These are phyloP conservation scores for Bovichtus variegatus DNA, from an alignment of 2,797 vertebrate genomes.

Conservation along the genomic window DNA sequence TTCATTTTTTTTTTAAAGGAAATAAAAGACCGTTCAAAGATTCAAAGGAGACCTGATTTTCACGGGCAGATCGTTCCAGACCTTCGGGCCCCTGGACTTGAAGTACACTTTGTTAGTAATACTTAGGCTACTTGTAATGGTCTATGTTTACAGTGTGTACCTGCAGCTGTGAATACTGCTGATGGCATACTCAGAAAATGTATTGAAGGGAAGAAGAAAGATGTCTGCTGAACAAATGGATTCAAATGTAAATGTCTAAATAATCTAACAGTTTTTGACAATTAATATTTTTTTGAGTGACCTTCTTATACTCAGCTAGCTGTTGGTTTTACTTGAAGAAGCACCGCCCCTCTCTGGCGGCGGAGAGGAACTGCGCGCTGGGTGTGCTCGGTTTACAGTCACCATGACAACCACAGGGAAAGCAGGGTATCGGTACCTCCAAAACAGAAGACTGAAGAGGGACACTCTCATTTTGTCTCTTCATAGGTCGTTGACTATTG, in stretches of 20 bases:
- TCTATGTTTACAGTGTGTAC: background rate
- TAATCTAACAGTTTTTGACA: no score
- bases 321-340: background rate
- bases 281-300: no score
- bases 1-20: no score
- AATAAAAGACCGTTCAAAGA: no score
- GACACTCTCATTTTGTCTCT: background rate
- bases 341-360: conserved; percentile 55
- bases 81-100: no score
- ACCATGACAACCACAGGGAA: conserved; percentile 67
- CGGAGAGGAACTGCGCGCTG: background rate
- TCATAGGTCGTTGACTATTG: background rate
- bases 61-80: no score
- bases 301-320: background rate
- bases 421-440: no score
- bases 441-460: background rate
- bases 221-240: no score
- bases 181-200: no score
- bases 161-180: background rate
- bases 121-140: background rate
- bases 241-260: no score
- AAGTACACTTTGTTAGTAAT: background rate
- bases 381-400: conserved; percentile 43
- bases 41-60: no score
- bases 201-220: no score